These are phyloP conservation scores for Vimba vimba DNA, from an alignment of 2,113 vertebrate genomes.

Conservation along the genomic window DNA sequence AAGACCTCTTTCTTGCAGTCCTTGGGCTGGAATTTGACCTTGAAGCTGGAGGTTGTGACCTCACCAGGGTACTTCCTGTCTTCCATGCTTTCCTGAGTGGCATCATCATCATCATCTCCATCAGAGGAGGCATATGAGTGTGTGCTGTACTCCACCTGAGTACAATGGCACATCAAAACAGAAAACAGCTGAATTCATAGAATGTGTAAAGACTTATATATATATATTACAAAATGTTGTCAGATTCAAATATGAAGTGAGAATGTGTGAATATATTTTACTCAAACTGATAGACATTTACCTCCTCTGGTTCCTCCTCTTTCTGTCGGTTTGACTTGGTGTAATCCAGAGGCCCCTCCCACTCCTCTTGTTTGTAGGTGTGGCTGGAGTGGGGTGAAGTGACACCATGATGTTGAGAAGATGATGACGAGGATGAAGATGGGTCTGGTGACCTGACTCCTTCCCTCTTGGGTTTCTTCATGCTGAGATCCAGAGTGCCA, in stretches of 20 bases:
- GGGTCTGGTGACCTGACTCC: constrained; percentile 84
- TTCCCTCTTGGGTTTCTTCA: constrained; percentile 90
- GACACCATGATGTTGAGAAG: constrained; percentile 79
- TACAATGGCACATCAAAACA: not conserved
- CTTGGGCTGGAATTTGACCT: constrained; percentile 94
- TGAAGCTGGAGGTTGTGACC: constrained; percentile 92
- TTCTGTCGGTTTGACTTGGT: constrained; percentile 88
- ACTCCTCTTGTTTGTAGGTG: constrained; percentile 86
- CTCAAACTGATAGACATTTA: constrained; percentile 57
- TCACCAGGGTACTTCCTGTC: constrained; percentile 96
- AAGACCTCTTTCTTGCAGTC: constrained; percentile 97
- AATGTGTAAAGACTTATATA: no score
- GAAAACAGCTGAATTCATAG: not conserved
- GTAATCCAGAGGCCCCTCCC: constrained; percentile 95
- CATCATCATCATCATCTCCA: constrained; percentile 92
- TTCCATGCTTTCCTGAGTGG: constrained; percentile 85
- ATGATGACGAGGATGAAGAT: constrained; percentile 74
- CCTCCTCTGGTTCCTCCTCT: constrained; percentile 94
- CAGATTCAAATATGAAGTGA: not conserved
- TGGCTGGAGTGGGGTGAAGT: constrained; percentile 86
- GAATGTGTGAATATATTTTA: not conserved
- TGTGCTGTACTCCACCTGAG: constrained; percentile 86
- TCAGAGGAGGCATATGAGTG: constrained; percentile 95
- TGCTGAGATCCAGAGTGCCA: constrained; percentile 95
- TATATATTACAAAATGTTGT: no score